Evolutionary conservation across 2,797 vertebrate species (phyloP), one percentile per base, ranked within the genome.

Genomic region (Lithobates sylvaticus): DNA sequence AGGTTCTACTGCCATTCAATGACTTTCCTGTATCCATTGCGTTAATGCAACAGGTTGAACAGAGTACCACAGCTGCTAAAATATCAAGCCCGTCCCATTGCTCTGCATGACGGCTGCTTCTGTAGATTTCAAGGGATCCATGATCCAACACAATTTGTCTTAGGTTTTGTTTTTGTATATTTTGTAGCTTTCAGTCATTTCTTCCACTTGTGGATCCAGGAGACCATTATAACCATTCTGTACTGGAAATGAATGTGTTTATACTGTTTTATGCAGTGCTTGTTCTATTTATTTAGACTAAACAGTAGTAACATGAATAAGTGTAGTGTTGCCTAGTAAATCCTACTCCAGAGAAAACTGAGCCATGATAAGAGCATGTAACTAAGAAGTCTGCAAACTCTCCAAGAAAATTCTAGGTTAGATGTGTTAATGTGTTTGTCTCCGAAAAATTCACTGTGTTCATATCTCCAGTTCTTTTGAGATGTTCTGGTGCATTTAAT

Each of bases 41-140:
- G 47, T 81, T 72, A 81, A 72, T 47, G 50, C 78, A 58, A 71
- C 78, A 72, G 47, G 78, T 58, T 21, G 50, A 50, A 36, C 32
- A 26, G 39, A 21, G 44, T 8, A 10, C 47, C 69, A n/a, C 29
- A n/a, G 3, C 15, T 36, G 5, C 75, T 61, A 13, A 61, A 61
- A 77, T 39, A 36, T n/a, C 27, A 21, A 29, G 10, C 32, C 12
- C 64, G 3, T 47, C 42, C 65, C 18, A 21, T 26, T 36, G 21
- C 70, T 72, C 9, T 3, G 21, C 21, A 16, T 47, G 42, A 32
- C 29, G 21, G 65, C 65, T 12, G 65, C 12, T 10, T 74, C 36
- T 13, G 13, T 23, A 21, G 78, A 50, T 54, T 23, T n/a, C 54
- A 61, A 23, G 7, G 8, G 54, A 23, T 23, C 21, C 7, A 61